These are phyloP conservation scores for Brachynemurus nebulosus DNA, from an alignment of 2,888 invertebrate genomes.

Conservation along the genomic window DNA sequence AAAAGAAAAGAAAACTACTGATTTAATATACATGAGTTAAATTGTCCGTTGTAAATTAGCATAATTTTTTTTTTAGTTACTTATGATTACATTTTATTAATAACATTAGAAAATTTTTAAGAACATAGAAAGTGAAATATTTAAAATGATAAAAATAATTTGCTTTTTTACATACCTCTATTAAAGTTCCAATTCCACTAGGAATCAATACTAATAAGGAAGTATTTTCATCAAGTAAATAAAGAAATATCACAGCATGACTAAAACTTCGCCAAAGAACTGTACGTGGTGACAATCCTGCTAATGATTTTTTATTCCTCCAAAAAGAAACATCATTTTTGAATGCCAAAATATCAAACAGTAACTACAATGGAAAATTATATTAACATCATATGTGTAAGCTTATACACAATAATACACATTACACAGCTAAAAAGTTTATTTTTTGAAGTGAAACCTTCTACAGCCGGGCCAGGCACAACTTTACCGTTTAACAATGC, in stretches of 20 bases:
- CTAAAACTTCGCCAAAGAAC: constrained; percentile 92
- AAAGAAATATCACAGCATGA: constrained; percentile 80
- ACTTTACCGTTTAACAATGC: too few species aligned
- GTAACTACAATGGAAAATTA: constrained; percentile 47
- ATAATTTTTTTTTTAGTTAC: not conserved
- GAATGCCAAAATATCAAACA: constrained; percentile 94
- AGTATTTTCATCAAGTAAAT: constrained; percentile 82
- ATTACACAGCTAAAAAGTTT: too few species aligned
- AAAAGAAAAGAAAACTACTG: not conserved
- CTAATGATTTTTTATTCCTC: constrained; percentile 72
- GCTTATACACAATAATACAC: too few species aligned
- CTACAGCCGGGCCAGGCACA: too few species aligned
- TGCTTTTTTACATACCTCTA: constrained; percentile 69
- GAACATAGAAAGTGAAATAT: too few species aligned
- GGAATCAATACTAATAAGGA: constrained; percentile 81
- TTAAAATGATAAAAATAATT: constrained; percentile 2
- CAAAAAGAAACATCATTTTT: constrained; percentile 97
- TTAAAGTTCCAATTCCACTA: constrained; percentile 69
- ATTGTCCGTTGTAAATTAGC: too few species aligned
- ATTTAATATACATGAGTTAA: too few species aligned
- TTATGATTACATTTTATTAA: not conserved
- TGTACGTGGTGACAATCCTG: constrained; percentile 76
- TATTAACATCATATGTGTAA: too few species aligned
- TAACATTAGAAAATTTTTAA: constrained; percentile 5
- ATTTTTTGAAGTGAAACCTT: too few species aligned